phyloP scores from a whole-genome alignment of 2,888 invertebrate species.

The Netelia fuscicornis region DNA sequence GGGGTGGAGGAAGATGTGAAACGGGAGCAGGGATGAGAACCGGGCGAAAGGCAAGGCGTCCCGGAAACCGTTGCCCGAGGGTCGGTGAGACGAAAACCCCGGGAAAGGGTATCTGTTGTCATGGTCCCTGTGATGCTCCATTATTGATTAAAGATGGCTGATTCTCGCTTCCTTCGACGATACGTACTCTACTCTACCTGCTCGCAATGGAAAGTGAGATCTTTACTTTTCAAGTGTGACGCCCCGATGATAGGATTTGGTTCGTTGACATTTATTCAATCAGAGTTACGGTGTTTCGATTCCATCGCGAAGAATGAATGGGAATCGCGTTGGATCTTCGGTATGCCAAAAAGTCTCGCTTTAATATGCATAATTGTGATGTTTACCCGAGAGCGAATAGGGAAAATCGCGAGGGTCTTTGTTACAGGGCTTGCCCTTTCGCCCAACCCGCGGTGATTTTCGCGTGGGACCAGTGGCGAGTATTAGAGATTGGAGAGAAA shows the following conservation, averaged over 20 bases:
- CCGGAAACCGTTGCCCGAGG: slow-evolving; percentile 80
- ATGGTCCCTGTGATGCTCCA: slow-evolving; percentile 85
- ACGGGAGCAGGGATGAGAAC: slow-evolving; percentile 61
- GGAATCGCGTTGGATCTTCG: slow-evolving; percentile 50
- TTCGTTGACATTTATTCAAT: not conserved
- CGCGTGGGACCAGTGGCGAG: slow-evolving; percentile 54
- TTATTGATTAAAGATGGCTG: slow-evolving; percentile 85
- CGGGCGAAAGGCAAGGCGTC: slow-evolving; percentile 75
- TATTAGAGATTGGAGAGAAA: slow-evolving; percentile 44
- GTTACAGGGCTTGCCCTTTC: slow-evolving; percentile 41
- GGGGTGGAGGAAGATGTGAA: slow-evolving; percentile 67
- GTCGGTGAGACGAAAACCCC: slow-evolving; percentile 79
- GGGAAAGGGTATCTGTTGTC: slow-evolving; percentile 84
- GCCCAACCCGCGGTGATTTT: slow-evolving; percentile 35
- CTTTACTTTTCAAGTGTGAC: no score
- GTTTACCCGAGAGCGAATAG: slow-evolving; percentile 76
- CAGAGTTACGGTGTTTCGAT: not conserved
- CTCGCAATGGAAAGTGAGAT: no score
- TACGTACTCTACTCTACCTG: not conserved
- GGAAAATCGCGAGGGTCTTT: slow-evolving; percentile 14
- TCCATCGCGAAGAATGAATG: slow-evolving; percentile 50
- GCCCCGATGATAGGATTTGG: not conserved
- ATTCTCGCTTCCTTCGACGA: slow-evolving; percentile 58
- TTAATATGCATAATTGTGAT: slow-evolving; percentile 85
- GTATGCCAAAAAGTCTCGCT: slow-evolving; percentile 79